These are phyloP conservation scores for Pyrocephalus nanus DNA, from an alignment of 2,797 vertebrate genomes.

Conservation along the genomic window DNA sequence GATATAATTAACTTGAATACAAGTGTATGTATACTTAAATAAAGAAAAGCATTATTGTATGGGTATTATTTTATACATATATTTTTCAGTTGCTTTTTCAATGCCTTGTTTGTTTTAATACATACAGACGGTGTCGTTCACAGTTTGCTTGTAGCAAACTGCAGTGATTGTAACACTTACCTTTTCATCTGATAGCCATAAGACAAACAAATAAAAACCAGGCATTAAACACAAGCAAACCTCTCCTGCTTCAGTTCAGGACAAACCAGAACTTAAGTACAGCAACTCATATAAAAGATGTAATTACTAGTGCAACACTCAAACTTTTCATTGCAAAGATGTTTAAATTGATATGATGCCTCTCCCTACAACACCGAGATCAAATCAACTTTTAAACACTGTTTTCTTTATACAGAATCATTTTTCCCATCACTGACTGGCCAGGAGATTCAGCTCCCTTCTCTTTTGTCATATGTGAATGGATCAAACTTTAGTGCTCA, in stretches of 20 bases:
- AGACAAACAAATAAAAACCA: constrained; percentile 47
- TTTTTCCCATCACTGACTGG: not conserved
- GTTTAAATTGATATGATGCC: not conserved
- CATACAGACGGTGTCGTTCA: not conserved
- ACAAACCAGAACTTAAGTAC: not conserved
- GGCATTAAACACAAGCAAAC: constrained; percentile 15
- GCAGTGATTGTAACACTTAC: not conserved
- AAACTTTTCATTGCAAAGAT: not conserved
- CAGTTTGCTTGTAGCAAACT: not conserved
- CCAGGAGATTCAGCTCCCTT: not conserved
- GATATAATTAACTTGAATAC: not conserved
- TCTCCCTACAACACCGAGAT: not conserved
- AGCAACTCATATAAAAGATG: not conserved
- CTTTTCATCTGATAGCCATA: constrained; percentile 28
- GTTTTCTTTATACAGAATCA: not conserved
- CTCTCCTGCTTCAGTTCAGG: not conserved
- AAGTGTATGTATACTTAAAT: not conserved
- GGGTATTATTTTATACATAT: not conserved
- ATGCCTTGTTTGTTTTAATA: not conserved
- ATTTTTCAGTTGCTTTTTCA: not conserved
- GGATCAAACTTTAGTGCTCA: not conserved
- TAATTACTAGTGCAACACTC: not conserved
- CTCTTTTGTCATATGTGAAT: not conserved
- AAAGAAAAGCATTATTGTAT: not conserved
- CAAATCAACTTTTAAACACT: not conserved